Conservation (phyloP, 2,113 vertebrate species). For the Sminthopsis crassicaudata region DNA sequence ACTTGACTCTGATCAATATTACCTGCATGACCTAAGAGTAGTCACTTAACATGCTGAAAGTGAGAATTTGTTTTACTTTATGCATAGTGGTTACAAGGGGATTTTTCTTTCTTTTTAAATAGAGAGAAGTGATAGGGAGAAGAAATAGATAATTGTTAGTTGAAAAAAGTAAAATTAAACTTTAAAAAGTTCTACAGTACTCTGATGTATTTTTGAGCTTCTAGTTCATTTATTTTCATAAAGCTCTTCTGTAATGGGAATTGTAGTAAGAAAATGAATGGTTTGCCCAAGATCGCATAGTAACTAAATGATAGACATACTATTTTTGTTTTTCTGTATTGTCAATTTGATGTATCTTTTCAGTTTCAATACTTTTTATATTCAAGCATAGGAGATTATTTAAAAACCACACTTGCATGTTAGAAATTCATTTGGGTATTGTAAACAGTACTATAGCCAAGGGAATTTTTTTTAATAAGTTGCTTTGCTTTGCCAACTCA, state of each 20-base stretch:
- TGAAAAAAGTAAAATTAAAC: not conserved
- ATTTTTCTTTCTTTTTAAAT: not conserved
- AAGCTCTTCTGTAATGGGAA: not conserved
- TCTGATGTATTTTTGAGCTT: not conserved
- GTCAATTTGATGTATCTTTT: not conserved
- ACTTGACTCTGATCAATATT: not conserved
- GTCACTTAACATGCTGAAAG: not conserved
- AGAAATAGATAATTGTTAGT: not conserved
- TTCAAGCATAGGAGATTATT: not conserved
- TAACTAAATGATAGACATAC: not conserved
- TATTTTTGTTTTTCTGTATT: not conserved
- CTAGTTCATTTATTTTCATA: conserved; percentile 1
- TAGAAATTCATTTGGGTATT: not conserved
- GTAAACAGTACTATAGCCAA: not conserved
- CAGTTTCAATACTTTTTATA: not conserved
- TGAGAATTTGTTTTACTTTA: not conserved
- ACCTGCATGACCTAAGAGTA: not conserved
- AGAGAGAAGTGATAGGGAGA: not conserved
- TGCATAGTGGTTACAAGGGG: not conserved
- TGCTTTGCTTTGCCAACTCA: not conserved
- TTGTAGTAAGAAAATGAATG: not conserved
- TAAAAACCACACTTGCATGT: conserved; percentile 25
- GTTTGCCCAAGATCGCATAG: conserved; percentile 5
- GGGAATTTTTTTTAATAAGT: not conserved
- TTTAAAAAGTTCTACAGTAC: not conserved